A percentile compares a stretch with the other conserved stretches of the same genome.
Conservation (phyloP, 2,797 vertebrate genomes). For the Melopsittacus undulatus region DNA sequence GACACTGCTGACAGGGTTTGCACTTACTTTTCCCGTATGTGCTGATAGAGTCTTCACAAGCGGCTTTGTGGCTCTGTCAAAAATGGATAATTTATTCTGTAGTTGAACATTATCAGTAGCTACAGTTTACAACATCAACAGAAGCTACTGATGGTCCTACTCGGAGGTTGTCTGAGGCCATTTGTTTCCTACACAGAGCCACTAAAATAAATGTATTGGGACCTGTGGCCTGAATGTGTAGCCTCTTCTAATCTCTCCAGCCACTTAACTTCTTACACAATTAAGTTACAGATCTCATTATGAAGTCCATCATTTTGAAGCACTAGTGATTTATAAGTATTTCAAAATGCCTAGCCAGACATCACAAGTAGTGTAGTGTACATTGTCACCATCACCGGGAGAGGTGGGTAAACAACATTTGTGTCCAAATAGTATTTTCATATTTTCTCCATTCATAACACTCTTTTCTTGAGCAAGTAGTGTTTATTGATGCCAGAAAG, state of each 20-base stretch:
- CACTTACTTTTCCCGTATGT: neutral
- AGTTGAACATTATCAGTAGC: neutral
- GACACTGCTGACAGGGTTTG: neutral
- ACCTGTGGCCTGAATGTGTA: neutral
- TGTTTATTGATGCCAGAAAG: neutral
- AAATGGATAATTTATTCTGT: neutral
- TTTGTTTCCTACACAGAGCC: neutral
- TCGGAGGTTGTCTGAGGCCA: neutral
- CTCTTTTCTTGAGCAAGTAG: neutral
- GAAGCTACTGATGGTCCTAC: neutral
- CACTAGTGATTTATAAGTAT: neutral
- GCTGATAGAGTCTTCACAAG: neutral
- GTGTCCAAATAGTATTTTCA: neutral
- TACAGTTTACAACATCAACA: neutral
- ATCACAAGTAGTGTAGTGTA: neutral
- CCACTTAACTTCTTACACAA: neutral
- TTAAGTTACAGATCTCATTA: neutral
- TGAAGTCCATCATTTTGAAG: neutral
- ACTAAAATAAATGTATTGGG: neutral
- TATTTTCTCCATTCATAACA: neutral
- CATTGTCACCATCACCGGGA: fast-evolving
- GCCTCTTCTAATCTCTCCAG: neutral
- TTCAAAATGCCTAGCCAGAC: neutral
- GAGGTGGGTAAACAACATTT: fast-evolving
- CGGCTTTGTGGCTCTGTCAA: neutral